Base-by-base conservation (phyloP, 2,888 invertebrate genomes). In the Apodemia zela region DNA sequence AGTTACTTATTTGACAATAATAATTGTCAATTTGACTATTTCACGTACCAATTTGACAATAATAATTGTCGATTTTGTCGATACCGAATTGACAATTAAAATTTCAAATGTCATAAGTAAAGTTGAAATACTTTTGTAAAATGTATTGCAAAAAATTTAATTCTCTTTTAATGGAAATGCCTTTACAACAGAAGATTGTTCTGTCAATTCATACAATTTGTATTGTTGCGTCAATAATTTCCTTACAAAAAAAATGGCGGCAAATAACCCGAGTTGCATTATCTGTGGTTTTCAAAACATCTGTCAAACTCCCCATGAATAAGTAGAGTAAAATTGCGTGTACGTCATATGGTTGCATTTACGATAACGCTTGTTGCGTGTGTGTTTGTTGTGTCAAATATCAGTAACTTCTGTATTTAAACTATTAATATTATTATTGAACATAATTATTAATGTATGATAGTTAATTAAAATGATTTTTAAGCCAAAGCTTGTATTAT, bases 391-490 rank as follows among this genome's bases (percentile, higher is more conserved):
- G 85, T 85, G 85, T 85, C 83, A 80, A 81, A 80, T 68, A 71
- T 73, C 77, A 79, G 72, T 82, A 80, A 82, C 71, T 54, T 54
- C 51, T 74, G 82, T 85, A 77, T 80, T 79, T 83, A 82, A 85
- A 84, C 75, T 69, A 80, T 86, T 87, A 86, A 84, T 85, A 82
- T 81, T 85, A 86, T 81, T 78, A 83, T 82, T 82, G 77, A 76
- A 54, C 51, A 54, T 54, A 54, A 83, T 82, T 80, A 84, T 84
- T 86, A 88, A 87, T 89, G 88, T 89, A 89, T 82, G 79, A 89
- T 89, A 89, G 89, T 88, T 88, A 89, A 89, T 86, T 89, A 89
- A 87, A 84, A 85, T 85, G 89, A 88, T 89, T 89, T 89, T 89
- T 89, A 89, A 89, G 85, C 85, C 82, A 86, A 80, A 75, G 8